Evolutionary conservation across 2,888 invertebrate species (phyloP).

Genomic region (Ormyrus labotus): DNA sequence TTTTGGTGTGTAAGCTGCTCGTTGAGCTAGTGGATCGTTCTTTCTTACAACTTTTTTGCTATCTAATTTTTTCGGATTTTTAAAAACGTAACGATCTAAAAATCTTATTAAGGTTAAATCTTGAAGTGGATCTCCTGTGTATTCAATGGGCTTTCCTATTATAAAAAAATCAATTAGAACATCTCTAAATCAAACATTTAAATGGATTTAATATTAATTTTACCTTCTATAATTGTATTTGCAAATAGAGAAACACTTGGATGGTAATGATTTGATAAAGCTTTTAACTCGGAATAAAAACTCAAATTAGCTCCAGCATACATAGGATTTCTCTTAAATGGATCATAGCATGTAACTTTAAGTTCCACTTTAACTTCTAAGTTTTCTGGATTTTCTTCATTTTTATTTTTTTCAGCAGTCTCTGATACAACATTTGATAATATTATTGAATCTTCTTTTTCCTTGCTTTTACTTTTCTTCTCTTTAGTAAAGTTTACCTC

Average conservation of each 20-base stretch:
- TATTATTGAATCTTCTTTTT: constrained; percentile 48
- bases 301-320: constrained; percentile 87
- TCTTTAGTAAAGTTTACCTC: constrained; percentile 27
- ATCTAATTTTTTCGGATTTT: constrained; percentile 88
- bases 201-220: constrained; percentile 51
- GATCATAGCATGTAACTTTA: constrained; percentile 79
- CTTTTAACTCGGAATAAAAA: constrained; percentile 85
- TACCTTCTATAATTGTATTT: constrained; percentile 84
- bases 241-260: constrained; percentile 95
- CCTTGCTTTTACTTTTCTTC: constrained; percentile 37
- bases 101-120: constrained; percentile 95
- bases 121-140: constrained; percentile 94
- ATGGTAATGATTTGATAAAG: constrained; percentile 88
- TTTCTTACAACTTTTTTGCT: constrained; percentile 77
- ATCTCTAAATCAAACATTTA: not conserved
- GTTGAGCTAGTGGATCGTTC: constrained; percentile 81
- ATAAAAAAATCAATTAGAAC: constrained; percentile 39
- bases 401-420: constrained; percentile 5
- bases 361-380: constrained; percentile 62
- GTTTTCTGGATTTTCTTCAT: constrained; percentile 47
- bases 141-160: constrained; percentile 84
- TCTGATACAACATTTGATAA: constrained; percentile 56
- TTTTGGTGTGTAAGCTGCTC: constrained; percentile 83
- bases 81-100: constrained; percentile 95
- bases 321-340: constrained; percentile 88